A percentile compares a stretch with the other conserved stretches of the same genome.
Conservation (phyloP, 2,888 invertebrate species). For the Drosophila suboccidentalis region DNA sequence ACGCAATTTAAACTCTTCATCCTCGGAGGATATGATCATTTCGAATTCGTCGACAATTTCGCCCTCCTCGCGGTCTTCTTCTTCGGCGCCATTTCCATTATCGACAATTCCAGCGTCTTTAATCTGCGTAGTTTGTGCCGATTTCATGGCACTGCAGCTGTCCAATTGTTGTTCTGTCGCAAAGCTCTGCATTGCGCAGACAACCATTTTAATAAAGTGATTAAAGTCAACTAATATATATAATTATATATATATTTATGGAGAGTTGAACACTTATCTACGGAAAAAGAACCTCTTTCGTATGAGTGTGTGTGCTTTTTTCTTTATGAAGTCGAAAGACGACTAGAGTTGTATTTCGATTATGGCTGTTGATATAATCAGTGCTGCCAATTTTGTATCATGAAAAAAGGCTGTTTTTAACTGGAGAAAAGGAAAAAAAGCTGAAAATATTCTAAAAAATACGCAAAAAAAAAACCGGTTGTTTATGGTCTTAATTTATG, state of each 20-base stretch:
- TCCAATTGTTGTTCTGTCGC: slow-evolving; percentile 35
- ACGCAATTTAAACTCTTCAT: slow-evolving; percentile 84
- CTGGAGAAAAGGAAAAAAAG: no score
- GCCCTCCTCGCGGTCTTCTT: slow-evolving; percentile 84
- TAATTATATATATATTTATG: not conserved
- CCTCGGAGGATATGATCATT: slow-evolving; percentile 85
- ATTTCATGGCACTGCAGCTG: slow-evolving; percentile 29
- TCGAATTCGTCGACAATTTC: slow-evolving; percentile 85
- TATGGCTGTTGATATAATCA: no score
- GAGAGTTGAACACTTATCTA: not conserved
- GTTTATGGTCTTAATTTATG: no score
- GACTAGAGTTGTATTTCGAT: no score
- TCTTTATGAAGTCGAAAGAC: not conserved
- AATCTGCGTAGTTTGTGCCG: slow-evolving; percentile 19
- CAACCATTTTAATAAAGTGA: slow-evolving; percentile 45
- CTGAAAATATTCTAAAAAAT: no score
- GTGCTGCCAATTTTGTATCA: no score
- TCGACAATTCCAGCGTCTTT: slow-evolving; percentile 35
- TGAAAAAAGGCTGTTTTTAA: no score
- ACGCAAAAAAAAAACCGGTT: no score
- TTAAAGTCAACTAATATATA: not conserved
- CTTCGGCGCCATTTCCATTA: slow-evolving; percentile 45
- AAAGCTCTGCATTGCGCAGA: slow-evolving; percentile 56
- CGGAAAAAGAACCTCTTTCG: not conserved
- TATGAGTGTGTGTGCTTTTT: not conserved